Percentiles rank a stretch among this genome's conserved stretches.
Evolutionary conservation across 2,113 vertebrate species (phyloP).

Genomic region (Campylorhamphus procurvoides): DNA sequence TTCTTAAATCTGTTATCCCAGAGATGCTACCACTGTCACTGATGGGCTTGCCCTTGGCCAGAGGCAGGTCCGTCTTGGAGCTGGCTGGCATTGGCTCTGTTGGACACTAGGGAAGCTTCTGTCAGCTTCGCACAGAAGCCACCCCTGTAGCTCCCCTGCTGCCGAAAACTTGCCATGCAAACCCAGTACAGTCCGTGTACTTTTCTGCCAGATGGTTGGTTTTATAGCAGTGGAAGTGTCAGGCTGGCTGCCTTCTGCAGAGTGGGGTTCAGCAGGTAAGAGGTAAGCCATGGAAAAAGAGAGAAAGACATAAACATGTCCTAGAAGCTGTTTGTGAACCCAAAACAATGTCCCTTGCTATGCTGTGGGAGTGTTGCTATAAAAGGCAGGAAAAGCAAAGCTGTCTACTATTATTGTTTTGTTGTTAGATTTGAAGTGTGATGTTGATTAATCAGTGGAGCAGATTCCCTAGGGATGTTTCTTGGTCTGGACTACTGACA

Average conservation of each 20-base stretch:
- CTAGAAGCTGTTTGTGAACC: background rate
- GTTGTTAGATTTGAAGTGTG: background rate
- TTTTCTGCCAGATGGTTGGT: background rate
- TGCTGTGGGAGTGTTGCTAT: background rate
- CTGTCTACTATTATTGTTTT: constrained; percentile 26
- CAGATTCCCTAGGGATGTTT: background rate
- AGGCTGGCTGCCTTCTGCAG: background rate
- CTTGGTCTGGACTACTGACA: background rate
- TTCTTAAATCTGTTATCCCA: background rate
- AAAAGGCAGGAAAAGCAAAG: constrained; percentile 29
- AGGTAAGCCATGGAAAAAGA: background rate
- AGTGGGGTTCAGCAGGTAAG: background rate
- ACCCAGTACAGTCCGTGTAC: background rate
- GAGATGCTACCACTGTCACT: fast-evolving
- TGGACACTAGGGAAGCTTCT: background rate
- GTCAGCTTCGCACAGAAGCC: background rate
- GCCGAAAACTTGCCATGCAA: background rate
- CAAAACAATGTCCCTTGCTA: background rate
- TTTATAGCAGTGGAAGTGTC: background rate
- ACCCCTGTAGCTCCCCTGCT: background rate
- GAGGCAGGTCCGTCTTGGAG: fast-evolving
- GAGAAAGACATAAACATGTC: background rate
- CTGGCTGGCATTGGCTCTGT: fast-evolving
- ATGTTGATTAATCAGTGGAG: background rate
- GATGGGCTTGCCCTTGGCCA: background rate